Evolutionary conservation across 2,888 invertebrate species (phyloP).

Genomic region (Lymantria monacha): DNA sequence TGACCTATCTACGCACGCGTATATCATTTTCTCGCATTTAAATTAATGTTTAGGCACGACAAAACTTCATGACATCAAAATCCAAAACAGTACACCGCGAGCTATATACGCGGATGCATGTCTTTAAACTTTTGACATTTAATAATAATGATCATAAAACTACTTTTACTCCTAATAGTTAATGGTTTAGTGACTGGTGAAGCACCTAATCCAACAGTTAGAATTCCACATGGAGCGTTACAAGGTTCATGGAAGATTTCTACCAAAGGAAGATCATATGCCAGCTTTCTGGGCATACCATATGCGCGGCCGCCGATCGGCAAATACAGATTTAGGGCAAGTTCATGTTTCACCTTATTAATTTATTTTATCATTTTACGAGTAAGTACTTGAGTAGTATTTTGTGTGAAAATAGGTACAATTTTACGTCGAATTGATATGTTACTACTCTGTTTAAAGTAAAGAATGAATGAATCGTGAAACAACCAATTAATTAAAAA

Average conservation of each 20-base stretch:
- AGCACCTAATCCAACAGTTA: conserved; percentile 54
- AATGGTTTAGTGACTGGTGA: conserved; percentile 39
- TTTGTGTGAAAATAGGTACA: no score
- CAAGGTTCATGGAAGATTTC: conserved; percentile 68
- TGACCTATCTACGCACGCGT: no score
- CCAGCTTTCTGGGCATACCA: conserved; percentile 85
- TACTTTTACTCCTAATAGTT: conserved; percentile 40
- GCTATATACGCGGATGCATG: not conserved
- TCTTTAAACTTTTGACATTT: not conserved
- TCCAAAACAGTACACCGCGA: not conserved
- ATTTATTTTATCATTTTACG: no score
- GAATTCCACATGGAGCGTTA: conserved; percentile 56
- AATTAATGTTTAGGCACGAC: not conserved
- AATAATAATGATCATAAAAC: conserved; percentile 25
- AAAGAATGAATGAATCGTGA: no score
- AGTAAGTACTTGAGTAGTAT: no score
- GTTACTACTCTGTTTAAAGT: no score
- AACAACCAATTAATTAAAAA: no score
- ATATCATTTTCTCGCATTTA: not conserved
- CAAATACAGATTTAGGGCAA: conserved; percentile 82
- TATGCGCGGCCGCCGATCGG: conserved; percentile 86
- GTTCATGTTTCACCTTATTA: conserved; percentile 16
- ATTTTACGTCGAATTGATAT: no score
- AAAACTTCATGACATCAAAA: not conserved
- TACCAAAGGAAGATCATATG: conserved; percentile 66